These are phyloP conservation scores for Brachyopa scutellaris DNA, from an alignment of 2,888 invertebrate species.

Conservation along the genomic window DNA sequence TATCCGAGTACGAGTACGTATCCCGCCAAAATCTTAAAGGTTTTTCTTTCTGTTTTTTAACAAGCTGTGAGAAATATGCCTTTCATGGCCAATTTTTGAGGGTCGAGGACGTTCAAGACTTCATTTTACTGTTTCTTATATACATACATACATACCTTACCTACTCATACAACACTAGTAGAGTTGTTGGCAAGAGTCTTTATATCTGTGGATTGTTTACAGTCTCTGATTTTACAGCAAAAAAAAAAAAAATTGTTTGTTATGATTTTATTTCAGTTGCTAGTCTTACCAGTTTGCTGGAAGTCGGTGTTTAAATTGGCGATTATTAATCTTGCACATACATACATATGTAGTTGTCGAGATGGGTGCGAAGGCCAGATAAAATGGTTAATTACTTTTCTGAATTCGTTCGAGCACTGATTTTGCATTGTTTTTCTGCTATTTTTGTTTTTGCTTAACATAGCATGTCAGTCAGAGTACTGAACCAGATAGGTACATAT, in stretches of 20 bases:
- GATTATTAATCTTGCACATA: background rate
- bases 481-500: background rate
- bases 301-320: background rate
- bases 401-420: background rate
- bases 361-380: slow-evolving; percentile 15
- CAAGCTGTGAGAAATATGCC: background rate
- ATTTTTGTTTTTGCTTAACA: background rate
- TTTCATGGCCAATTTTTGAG: background rate
- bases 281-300: background rate
- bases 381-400: slow-evolving; percentile 5
- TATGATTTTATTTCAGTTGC: background rate
- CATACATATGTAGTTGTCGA: background rate
- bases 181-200: background rate
- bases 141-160: background rate
- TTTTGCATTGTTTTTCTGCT: background rate
- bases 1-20: no score
- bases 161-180: background rate
- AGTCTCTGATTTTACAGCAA: background rate
- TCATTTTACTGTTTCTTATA: no score
- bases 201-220: background rate
- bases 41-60: background rate
- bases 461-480: background rate
- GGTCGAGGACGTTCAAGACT: background rate
- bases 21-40: background rate
- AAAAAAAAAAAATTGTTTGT: background rate